Evolutionary conservation across 1,140 invertebrate species (phyloP).

Genomic region (Grapholita molesta): DNA sequence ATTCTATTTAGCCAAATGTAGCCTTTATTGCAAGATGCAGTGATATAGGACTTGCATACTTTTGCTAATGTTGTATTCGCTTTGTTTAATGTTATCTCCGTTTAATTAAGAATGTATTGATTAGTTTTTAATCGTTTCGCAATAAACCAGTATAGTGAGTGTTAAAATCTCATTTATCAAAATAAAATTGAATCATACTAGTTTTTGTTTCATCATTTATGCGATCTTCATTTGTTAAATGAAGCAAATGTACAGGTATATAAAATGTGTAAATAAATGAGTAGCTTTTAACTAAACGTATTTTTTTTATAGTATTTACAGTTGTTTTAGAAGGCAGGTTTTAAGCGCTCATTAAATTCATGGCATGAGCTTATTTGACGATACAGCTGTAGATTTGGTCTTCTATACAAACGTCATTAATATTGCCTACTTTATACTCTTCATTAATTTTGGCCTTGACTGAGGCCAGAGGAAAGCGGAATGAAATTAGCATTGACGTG

Average conservation of each 20-base stretch:
- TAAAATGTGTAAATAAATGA: too few species aligned
- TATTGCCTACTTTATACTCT: background rate
- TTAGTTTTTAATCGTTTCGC: background rate
- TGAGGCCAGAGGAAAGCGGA: conserved; percentile 34
- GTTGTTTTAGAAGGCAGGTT: too few species aligned
- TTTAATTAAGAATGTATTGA: background rate
- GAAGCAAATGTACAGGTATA: too few species aligned
- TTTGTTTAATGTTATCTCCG: background rate
- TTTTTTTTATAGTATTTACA: too few species aligned
- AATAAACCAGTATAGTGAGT: background rate
- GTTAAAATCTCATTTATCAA: background rate
- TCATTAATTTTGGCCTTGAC: conserved; percentile 25
- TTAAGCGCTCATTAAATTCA: too few species aligned
- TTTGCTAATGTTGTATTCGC: background rate
- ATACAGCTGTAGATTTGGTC: background rate
- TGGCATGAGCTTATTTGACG: background rate
- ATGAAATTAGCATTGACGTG: conserved; percentile 26
- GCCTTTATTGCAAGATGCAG: background rate
- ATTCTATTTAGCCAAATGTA: background rate
- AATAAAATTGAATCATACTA: background rate
- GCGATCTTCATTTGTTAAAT: background rate
- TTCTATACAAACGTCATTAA: background rate
- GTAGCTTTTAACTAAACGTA: too few species aligned
- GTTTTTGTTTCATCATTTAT: too few species aligned
- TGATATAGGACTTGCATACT: background rate